phyloP scores from a whole-genome alignment of 2,888 invertebrate species.

The Ochlodes sylvanus region DNA sequence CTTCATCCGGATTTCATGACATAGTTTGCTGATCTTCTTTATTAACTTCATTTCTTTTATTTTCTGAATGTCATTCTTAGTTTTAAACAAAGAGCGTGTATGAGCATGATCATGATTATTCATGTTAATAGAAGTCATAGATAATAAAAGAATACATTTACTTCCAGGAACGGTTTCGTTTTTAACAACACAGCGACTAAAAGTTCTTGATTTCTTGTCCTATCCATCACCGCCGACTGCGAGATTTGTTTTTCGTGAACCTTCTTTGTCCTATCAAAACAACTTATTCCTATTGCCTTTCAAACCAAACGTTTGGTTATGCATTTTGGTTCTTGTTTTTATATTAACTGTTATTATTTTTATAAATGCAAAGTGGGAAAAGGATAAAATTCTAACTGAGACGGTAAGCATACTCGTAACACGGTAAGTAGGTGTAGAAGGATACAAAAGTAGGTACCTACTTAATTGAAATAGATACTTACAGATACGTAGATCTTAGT shows the following conservation, averaged over 20 bases:
- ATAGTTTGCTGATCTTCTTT: no score
- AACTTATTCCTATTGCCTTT: slow-evolving; percentile 88
- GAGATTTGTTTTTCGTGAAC: slow-evolving; percentile 86
- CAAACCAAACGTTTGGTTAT: slow-evolving; percentile 85
- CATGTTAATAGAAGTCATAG: no score
- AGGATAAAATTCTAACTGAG: slow-evolving; percentile 44
- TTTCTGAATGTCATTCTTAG: no score
- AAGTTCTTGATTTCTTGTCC: slow-evolving; percentile 73
- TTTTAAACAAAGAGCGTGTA: no score
- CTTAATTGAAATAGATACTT: no score
- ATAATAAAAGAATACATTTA: background rate
- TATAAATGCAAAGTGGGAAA: slow-evolving; percentile 65
- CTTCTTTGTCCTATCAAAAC: slow-evolving; percentile 86
- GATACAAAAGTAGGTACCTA: no score
- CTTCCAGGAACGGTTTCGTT: slow-evolving; percentile 60
- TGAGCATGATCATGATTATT: no score
- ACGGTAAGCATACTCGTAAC: slow-evolving; percentile 49
- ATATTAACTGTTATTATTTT: slow-evolving; percentile 57
- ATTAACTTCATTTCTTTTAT: no score
- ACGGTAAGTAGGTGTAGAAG: no score
- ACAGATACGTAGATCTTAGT: no score
- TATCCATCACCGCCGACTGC: slow-evolving; percentile 66
- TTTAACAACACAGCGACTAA: slow-evolving; percentile 51
- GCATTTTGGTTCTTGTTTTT: slow-evolving; percentile 71
- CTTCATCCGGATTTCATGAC: no score